Base-by-base conservation (phyloP, 2,113 vertebrate genomes). In the Eolophus roseicapilla region DNA sequence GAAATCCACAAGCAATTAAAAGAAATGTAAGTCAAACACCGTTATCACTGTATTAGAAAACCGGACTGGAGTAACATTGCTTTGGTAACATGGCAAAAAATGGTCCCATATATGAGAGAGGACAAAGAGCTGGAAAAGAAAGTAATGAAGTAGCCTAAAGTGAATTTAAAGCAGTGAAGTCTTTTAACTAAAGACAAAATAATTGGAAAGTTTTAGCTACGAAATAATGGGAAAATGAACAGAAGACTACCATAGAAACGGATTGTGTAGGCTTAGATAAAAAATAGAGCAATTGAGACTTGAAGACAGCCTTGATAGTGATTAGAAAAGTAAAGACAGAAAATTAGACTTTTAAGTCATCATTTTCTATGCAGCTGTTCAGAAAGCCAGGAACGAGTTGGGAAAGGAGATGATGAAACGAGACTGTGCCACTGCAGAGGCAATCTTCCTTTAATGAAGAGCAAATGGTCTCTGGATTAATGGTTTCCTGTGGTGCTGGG, bases 181-280 rank as follows among this genome's bases (percentile, higher is more conserved):
- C 93, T 95, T 97, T 96, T 82, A 94, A 96, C 60, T 96, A 95
- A 93, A 86, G 91, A 91, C 70, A 96, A 94, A 96, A 88, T 94
- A 96, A 96, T 88, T 90, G 88, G 68, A 86, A 96, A 95, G 50
- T 97, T 95, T 93, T 90, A 93, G 73, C 88, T 90, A 73, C 93
- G 88, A 93, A 97, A 96, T 97, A 93, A 96, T 82, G 46, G 59
- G 60, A 47, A 94, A 95, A 92, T 92, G 90, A 96, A 86, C 71
- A 60, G 82, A 97, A 75, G n/a, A 63, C 92, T 90, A 59, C 43
- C 33, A 52, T 23, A 75, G 87, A 88, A 97, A 95, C 80, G 67
- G 37, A 33, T 93, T 90, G 76, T 93, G 80, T 81, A 68, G 88
- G 73, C 88, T 92, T 86, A 86, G 80, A 84, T 94, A 81, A 94